Percentiles rank a stretch among this genome's conserved stretches.
Conservation (phyloP, 2,113 vertebrate genomes). For the Mystacornis crossleyi region DNA sequence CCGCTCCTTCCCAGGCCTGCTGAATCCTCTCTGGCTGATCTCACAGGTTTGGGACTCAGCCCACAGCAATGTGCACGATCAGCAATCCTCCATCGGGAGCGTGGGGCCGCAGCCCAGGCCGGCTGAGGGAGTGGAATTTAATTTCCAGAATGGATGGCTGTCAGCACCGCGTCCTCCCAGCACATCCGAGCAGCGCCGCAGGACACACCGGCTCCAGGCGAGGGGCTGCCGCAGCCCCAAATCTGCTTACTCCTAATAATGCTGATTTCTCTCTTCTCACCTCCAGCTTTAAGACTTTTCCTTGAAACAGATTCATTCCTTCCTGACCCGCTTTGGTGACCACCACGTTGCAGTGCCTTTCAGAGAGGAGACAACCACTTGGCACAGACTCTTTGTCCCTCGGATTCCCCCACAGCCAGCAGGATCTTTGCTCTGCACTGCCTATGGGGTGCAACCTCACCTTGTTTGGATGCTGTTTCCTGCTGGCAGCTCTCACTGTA, state of each 20-base stretch:
- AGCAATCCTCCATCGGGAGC: not conserved
- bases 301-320: not conserved
- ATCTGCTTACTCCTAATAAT: not conserved
- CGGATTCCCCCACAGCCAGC: not conserved
- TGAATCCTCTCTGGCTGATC: not conserved
- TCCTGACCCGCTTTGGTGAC: not conserved
- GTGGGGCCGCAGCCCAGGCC: not conserved
- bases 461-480: not conserved
- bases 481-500: fast-evolving
- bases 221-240: not conserved
- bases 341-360: fast-evolving
- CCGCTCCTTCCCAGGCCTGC: not conserved
- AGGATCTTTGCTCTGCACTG: not conserved
- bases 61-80: not conserved
- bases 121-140: not conserved
- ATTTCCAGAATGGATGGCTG: constrained; percentile 23
- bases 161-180: not conserved
- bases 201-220: fast-evolving
- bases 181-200: not conserved
- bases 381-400: not conserved
- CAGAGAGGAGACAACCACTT: not conserved
- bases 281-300: not conserved
- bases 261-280: not conserved
- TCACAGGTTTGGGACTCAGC: not conserved
- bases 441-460: not conserved